Evolutionary conservation across 2,113 vertebrate species (phyloP).

Genomic region (Archilochus colubris): DNA sequence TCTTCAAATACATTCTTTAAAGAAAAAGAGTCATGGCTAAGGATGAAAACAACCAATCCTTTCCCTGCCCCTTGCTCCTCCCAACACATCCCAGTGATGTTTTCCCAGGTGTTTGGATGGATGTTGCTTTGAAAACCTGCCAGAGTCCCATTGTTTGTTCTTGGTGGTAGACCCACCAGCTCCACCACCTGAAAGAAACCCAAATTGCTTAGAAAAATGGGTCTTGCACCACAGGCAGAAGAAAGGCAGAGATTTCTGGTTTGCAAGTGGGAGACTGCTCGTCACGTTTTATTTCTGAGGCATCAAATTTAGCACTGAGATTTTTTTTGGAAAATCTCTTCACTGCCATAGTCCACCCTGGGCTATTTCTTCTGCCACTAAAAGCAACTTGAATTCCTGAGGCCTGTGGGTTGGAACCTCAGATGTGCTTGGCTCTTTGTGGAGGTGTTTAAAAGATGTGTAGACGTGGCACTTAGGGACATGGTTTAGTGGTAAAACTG

Average conservation of each 20-base stretch:
- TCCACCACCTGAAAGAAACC: neutral
- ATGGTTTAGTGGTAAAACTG: neutral
- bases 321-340: slow-evolving; percentile 8
- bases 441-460: neutral
- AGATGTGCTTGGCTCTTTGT: neutral
- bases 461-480: neutral
- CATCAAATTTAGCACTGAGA: neutral
- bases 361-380: neutral
- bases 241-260: neutral
- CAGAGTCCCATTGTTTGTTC: neutral
- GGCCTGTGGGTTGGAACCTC: neutral
- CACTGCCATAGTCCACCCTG: neutral
- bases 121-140: slow-evolving; percentile 7
- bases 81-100: neutral
- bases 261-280: neutral
- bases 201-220: neutral
- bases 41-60: neutral
- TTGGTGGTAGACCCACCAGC: neutral
- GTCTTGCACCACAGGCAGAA: neutral
- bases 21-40: neutral
- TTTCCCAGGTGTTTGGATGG: neutral
- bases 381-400: slow-evolving; percentile 8
- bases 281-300: neutral
- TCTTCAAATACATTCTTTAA: neutral
- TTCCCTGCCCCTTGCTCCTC: neutral